A percentile compares a stretch with the other conserved stretches of the same genome.
Evolutionary conservation across 2,888 invertebrate genomes (phyloP).

Genomic region (Silvanus unidentatus): DNA sequence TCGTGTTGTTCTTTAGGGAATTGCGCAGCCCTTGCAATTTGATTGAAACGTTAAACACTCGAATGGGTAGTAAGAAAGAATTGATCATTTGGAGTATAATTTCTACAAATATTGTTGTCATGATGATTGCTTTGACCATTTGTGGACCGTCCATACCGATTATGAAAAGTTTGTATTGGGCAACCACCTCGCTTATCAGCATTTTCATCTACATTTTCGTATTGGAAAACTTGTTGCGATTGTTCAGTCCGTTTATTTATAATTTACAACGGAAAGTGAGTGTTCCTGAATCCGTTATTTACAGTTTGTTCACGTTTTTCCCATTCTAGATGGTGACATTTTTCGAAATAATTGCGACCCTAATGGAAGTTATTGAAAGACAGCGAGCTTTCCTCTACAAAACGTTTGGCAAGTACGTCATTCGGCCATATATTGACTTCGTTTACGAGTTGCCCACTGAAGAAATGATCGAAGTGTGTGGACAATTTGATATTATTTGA

Average conservation of each 20-base stretch:
- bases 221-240: slow-evolving; percentile 21
- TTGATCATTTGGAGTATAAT: background rate
- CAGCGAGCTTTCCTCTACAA: slow-evolving; percentile 23
- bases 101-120: background rate
- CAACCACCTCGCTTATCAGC: slow-evolving; percentile 19
- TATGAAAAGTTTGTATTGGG: slow-evolving; percentile 25
- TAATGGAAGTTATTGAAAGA: slow-evolving; percentile 18
- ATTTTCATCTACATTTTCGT: slow-evolving; percentile 21
- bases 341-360: no score
- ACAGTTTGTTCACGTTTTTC: no score
- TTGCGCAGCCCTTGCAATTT: no score
- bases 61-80: no score
- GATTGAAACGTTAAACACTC: no score
- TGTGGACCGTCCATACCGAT: slow-evolving; percentile 30
- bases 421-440: slow-evolving; percentile 26
- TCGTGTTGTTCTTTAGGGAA: no score
- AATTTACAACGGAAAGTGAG: no score
- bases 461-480: slow-evolving; percentile 15
- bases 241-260: slow-evolving; percentile 5
- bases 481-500: no score
- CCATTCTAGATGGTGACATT: background rate
- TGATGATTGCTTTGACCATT: slow-evolving; percentile 19
- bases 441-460: slow-evolving; percentile 21
- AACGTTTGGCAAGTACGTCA: slow-evolving; percentile 19
- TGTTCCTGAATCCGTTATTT: no score